A percentile compares a stretch with the other conserved stretches of the same genome.
phyloP scores from a whole-genome alignment of 2,113 vertebrate species.

The Corythornis madagascariensis region DNA sequence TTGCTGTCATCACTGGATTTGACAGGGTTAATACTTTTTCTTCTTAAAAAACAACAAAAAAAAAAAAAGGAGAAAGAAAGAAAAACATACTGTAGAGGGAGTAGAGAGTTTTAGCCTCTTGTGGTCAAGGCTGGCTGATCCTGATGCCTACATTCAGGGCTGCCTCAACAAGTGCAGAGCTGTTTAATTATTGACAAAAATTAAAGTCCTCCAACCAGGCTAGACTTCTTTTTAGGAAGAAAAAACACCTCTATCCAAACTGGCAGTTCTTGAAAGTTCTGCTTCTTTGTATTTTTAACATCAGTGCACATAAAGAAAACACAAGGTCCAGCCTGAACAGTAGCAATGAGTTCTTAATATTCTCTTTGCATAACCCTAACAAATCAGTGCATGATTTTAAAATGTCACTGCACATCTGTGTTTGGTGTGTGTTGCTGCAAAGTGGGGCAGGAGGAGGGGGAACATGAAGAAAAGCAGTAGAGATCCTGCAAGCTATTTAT shows the following conservation, averaged over 20 bases:
- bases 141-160: not conserved
- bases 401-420: conserved; percentile 36
- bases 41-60: not conserved
- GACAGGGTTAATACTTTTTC: not conserved
- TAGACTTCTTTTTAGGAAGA: not conserved
- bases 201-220: conserved; percentile 1
- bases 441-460: not conserved
- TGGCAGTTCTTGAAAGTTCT: not conserved
- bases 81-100: accelerated
- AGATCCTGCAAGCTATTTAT: not conserved
- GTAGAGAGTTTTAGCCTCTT: not conserved
- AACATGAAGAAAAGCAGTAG: not conserved
- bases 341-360: not conserved
- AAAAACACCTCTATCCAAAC: not conserved
- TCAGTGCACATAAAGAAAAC: not conserved
- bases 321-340: not conserved
- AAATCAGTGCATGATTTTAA: conserved; percentile 4
- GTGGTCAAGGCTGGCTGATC: conserved; percentile 23
- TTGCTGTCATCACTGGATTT: not conserved
- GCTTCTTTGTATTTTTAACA: conserved; percentile 10
- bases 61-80: not conserved
- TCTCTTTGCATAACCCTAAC: conserved; percentile 1
- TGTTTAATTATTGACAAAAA: conserved; percentile 30
- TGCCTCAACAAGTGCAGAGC: not conserved
- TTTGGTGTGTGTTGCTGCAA: not conserved